Evolutionary conservation across 2,888 invertebrate species (phyloP), one percentile per base, ranked within the genome.

Genomic region (Cosmopolites sordidus): DNA sequence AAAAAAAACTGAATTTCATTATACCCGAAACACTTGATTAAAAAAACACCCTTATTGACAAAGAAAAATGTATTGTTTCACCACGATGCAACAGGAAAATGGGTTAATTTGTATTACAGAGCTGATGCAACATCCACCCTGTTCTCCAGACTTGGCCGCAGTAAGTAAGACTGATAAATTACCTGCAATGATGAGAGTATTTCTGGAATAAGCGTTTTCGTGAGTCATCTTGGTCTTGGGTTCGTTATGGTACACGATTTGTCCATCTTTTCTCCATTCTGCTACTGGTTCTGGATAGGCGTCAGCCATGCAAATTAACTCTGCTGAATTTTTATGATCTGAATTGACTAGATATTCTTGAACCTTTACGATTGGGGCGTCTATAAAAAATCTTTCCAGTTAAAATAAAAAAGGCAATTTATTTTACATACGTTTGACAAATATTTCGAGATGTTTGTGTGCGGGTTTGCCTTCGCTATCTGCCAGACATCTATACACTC

Each of bases 401-500:
- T 22, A 22, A 8, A 8, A 22, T 22, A 8, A 4, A 17, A 9
- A 45, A 33, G 17, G 15, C 15, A 27, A n/a, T 43, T 14, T 16
- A 5, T 1, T 11, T 30, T 50, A 69, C 72, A 69, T 69, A 75
- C 75, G 70, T 33, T 66, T 64, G 15, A 75, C 63, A 53, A 60
- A 60, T 47, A 75, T 72, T 33, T 64, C 59, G 29, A 74, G 70
- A 39, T 59, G 60, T 15, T 60, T 57, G 50, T 69, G 68, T 3
- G 68, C 73, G 2, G 75, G 73, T 39, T 64, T 51, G 30, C 69
- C 72, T 38, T 73, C 59, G 16, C 65, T 65, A 51, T 73, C 72
- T 18, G 77, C 78, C 11, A 73, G 64, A 59, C 79, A 78, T 37
- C 75, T 72, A 63, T 78, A 78, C 16, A 63, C 59, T 6, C 78